Evolutionary conservation across 2,797 vertebrate genomes (phyloP).

Genomic region (Lepus oiostolus): DNA sequence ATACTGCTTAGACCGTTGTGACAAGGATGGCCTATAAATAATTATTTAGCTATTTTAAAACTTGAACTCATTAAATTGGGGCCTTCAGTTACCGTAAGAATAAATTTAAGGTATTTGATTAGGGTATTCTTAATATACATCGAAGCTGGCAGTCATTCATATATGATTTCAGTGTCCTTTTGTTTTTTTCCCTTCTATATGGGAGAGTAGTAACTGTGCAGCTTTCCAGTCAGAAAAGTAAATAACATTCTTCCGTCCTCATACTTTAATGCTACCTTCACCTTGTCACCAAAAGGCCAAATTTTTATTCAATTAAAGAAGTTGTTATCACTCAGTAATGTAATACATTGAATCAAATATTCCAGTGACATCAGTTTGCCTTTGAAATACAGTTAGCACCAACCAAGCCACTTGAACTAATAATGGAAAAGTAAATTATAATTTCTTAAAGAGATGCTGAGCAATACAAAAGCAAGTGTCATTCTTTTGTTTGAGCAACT

Average conservation of each 20-base stretch:
- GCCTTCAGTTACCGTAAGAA: neutral
- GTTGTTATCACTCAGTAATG: neutral
- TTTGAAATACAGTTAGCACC: neutral
- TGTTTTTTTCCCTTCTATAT: neutral
- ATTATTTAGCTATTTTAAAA: neutral
- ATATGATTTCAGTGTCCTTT: neutral
- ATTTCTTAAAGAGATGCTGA: neutral
- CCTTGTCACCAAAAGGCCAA: neutral
- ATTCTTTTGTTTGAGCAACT: neutral
- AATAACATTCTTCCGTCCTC: neutral
- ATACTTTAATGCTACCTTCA: neutral
- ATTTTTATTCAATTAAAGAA: neutral
- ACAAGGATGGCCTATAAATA: neutral
- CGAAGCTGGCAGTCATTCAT: neutral
- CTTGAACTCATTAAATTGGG: neutral
- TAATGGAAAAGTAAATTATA: neutral
- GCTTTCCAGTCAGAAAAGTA: neutral
- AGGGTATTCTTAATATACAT: neutral
- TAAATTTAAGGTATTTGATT: neutral
- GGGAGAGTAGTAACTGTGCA: neutral
- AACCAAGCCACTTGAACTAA: neutral
- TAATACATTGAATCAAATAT: neutral
- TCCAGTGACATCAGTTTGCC: neutral
- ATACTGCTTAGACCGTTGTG: neutral
- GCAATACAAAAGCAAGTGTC: neutral